Percentiles rank a stretch among this genome's conserved stretches.
Evolutionary conservation across 2,797 vertebrate genomes (phyloP).

Genomic region (Cyclura pinguis): DNA sequence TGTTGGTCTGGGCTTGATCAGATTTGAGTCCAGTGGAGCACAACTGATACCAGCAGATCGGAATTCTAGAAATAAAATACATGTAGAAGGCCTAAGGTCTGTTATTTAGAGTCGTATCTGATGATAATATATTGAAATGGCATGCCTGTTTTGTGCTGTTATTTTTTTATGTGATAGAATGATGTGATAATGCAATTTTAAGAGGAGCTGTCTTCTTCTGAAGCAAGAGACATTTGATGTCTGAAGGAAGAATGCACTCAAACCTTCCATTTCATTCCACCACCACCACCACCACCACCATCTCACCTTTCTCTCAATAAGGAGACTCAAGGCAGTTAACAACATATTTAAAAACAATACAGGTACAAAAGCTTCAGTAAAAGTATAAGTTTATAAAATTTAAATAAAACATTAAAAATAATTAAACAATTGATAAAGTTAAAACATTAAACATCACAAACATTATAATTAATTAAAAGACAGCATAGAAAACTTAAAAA

Average conservation of each 20-base stretch:
- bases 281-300: no score
- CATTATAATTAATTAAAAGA: no score
- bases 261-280: not conserved
- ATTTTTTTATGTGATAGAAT: not conserved
- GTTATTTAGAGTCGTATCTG: not conserved
- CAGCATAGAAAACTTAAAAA: no score
- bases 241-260: not conserved
- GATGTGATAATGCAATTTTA: not conserved
- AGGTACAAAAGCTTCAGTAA: no score
- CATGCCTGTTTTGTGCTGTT: not conserved
- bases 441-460: no score
- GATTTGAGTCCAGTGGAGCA: not conserved
- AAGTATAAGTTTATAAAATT: no score
- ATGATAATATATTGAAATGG: not conserved
- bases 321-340: no score
- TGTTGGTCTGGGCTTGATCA: not conserved
- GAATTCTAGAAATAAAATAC: not conserved
- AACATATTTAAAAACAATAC: no score
- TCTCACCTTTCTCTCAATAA: no score
- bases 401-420: no score
- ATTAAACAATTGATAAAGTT: no score
- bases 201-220: not conserved
- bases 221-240: not conserved
- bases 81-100: not conserved
- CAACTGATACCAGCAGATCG: not conserved